Evolutionary conservation across 2,797 vertebrate species (phyloP).

Genomic region (Morelia viridis): DNA sequence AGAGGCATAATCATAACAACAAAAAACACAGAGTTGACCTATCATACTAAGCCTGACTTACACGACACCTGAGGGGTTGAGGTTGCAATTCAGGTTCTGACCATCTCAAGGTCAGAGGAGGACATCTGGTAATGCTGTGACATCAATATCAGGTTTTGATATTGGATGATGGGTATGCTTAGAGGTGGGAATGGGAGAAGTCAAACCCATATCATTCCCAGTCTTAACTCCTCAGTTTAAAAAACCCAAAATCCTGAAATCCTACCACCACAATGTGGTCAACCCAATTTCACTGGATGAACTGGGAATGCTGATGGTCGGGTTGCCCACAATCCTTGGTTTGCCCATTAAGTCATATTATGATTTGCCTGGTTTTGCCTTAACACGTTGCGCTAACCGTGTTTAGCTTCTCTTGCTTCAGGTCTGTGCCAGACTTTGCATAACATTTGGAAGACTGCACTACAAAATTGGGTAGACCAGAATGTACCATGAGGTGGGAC

Average conservation of each 20-base stretch:
- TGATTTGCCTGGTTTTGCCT: neutral
- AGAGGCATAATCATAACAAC: neutral
- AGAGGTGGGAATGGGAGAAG: neutral
- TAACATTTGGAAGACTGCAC: neutral
- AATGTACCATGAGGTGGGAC: neutral
- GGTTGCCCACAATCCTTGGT: neutral
- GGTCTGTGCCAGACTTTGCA: neutral
- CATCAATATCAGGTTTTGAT: neutral
- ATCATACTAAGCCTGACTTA: neutral
- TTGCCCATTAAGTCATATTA: neutral
- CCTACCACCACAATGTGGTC: neutral
- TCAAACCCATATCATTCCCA: neutral
- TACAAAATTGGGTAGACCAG: neutral
- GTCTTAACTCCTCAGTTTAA: neutral
- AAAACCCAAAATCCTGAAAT: neutral
- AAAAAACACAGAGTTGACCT: neutral
- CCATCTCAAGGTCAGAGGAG: neutral
- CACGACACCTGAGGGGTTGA: neutral
- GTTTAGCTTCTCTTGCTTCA: neutral
- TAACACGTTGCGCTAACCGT: neutral
- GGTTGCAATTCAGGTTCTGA: neutral
- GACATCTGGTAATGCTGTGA: neutral
- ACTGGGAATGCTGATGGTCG: neutral
- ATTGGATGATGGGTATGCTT: neutral
- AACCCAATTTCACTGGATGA: neutral